Percentiles rank a stretch among this genome's conserved stretches.
These are phyloP conservation scores for Pelosia muscerda DNA, from an alignment of 2,888 invertebrate species.

Conservation along the genomic window DNA sequence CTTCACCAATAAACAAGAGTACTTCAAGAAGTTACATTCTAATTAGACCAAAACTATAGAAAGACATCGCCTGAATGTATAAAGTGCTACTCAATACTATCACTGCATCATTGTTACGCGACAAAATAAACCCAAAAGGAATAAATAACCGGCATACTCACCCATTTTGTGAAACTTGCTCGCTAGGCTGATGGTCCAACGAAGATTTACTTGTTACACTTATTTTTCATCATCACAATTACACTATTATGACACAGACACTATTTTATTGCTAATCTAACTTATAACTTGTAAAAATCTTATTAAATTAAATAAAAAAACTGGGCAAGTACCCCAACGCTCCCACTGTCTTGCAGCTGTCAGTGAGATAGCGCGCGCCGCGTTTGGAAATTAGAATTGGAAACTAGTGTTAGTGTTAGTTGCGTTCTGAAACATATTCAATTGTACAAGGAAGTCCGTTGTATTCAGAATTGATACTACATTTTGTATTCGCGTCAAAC, in stretches of 20 bases:
- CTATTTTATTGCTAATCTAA: constrained; percentile 45
- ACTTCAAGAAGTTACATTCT: constrained; percentile 45
- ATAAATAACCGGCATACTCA: constrained; percentile 75
- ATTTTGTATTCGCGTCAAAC: no score
- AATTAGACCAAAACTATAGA: constrained; percentile 43
- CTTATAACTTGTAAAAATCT: constrained; percentile 46
- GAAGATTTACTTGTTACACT: constrained; percentile 54
- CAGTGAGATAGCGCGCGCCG: constrained; percentile 61
- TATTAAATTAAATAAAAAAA: constrained; percentile 45
- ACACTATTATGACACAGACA: constrained; percentile 63
- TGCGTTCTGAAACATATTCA: constrained; percentile 44
- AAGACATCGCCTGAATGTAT: constrained; percentile 6
- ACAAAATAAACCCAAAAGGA: constrained; percentile 53
- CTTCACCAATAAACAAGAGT: constrained; percentile 66
- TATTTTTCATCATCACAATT: constrained; percentile 68
- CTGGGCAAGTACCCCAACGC: constrained; percentile 32
- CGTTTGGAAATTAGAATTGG: constrained; percentile 60
- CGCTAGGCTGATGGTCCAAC: constrained; percentile 51
- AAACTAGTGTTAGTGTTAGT: constrained; percentile 12
- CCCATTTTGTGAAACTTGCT: constrained; percentile 74
- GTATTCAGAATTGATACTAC: no score
- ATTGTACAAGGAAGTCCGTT: constrained; percentile 1
- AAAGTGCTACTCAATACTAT: constrained; percentile 18
- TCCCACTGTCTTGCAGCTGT: constrained; percentile 56
- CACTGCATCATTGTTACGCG: constrained; percentile 19